These are phyloP conservation scores for Netelia virgata DNA, from an alignment of 2,888 invertebrate genomes.

Conservation along the genomic window DNA sequence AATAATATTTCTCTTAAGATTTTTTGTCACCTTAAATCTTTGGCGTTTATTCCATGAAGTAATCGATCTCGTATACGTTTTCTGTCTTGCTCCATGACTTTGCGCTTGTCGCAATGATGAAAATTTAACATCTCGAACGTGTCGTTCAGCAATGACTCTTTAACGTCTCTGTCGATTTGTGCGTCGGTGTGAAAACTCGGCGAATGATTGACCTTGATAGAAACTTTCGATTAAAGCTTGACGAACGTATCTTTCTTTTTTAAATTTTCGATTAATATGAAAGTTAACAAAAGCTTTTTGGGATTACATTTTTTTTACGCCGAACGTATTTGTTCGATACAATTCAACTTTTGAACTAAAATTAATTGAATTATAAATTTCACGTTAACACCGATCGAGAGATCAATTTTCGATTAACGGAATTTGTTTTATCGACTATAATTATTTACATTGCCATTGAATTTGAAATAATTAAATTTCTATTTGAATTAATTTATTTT, in stretches of 20 bases:
- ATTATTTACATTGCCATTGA: too few relatives aligned
- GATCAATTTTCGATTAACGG: background rate
- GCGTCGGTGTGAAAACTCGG: constrained; percentile 97
- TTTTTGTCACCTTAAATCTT: constrained; percentile 78
- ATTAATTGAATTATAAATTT: too few relatives aligned
- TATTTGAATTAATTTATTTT: too few relatives aligned
- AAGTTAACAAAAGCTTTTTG: too few relatives aligned
- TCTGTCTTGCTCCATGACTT: constrained; percentile 90
- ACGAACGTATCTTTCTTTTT: too few relatives aligned
- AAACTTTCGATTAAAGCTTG: background rate
- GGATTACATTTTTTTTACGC: too few relatives aligned
- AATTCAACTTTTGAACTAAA: too few relatives aligned
- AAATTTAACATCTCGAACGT: constrained; percentile 93
- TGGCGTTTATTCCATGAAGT: constrained; percentile 86
- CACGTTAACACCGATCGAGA: background rate
- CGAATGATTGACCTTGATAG: constrained; percentile 92
- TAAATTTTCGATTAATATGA: too few relatives aligned
- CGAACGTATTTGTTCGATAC: too few relatives aligned
- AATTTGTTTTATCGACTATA: background rate
- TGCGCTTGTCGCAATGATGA: constrained; percentile 90
- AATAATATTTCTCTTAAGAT: background rate
- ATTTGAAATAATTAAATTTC: too few relatives aligned
- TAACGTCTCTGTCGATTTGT: constrained; percentile 93
- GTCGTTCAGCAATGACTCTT: constrained; percentile 91
- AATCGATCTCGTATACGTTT: constrained; percentile 90